Base-by-base conservation (phyloP, 1,140 invertebrate genomes). In the Streblospio benedicti region DNA sequence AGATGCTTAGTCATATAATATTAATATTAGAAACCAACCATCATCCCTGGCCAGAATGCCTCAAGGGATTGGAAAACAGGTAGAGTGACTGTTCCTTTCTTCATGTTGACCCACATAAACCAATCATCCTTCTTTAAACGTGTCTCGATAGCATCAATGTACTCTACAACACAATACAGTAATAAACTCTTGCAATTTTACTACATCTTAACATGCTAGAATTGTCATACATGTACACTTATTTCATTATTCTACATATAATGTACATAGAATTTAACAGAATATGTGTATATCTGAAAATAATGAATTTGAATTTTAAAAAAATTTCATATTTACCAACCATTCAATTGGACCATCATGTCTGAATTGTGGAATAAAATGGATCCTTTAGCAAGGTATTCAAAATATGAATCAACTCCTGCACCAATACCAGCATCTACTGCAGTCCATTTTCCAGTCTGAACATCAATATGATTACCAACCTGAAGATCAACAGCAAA, bases 41-140 rank as follows among this genome's bases (percentile, higher is more conserved):
- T 81, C 31, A 99, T 82, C 2, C 96, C 95, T 1, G 97, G 97
- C 93, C 94, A 99, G 74, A 93, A 99, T 0, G 95, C 90, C 81
- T 99, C 96, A 9, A 99, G 80, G 0, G 93, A 97, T 74, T 99
- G 96, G 75, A 99, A 99, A 1, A 99, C 88, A 0, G 96, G 93
- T 62, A 97, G 79, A 2, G 94, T 96, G 1, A 97, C 88, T 71
- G 91, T 87, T 0, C 93, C 97, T 73, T 93, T 91, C 12, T 85
- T 84, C 93, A 97, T 97, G 23, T 91, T 89, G 0, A 91, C 93
- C 94, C 93, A 97, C 63, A 96, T 83, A 71, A 95, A 94, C 80
- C 82, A 83, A 74, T 98, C 94, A 69, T 94, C 92, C 68, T 87
- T 86, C 63, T 89, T 87, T 68, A 98, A 79, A 71, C 97, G 89